Conservation (phyloP, 2,888 invertebrate genomes). For the Chrysina gloriosa region DNA sequence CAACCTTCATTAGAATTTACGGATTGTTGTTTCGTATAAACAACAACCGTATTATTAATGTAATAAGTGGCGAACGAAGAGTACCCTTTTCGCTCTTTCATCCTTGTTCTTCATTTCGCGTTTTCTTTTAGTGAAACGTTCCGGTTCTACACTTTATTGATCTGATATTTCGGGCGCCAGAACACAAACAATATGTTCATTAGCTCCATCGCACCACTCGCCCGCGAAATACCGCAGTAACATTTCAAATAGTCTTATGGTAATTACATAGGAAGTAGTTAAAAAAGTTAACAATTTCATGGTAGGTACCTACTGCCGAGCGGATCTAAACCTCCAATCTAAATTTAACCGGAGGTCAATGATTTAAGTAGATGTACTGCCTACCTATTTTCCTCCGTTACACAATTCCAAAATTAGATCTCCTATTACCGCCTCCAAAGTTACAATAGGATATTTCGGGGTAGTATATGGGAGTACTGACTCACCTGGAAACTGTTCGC, state of each 20-base stretch:
- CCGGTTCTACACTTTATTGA: conserved; percentile 13
- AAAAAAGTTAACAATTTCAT: background rate
- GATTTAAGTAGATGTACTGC: background rate
- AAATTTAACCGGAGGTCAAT: background rate
- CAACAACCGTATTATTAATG: conserved; percentile 29
- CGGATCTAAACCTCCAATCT: background rate
- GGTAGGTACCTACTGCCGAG: too few species aligned
- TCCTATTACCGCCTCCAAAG: too few species aligned
- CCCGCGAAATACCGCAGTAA: background rate
- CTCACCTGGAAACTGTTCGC: too few species aligned
- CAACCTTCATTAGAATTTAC: conserved; percentile 37
- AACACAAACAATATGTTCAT: conserved; percentile 16
- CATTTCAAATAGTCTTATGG: too few species aligned
- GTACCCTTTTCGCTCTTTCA: background rate
- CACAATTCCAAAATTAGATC: background rate
- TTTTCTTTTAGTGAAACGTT: background rate
- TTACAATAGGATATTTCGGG: too few species aligned
- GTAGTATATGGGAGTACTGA: too few species aligned
- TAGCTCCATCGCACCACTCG: background rate
- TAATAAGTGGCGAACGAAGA: conserved; percentile 21
- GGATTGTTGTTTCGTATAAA: conserved; percentile 29
- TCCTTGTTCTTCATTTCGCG: background rate
- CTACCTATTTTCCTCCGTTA: too few species aligned
- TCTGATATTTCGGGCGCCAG: conserved; percentile 30
- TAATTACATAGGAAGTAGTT: too few species aligned